phyloP scores from a whole-genome alignment of 2,797 vertebrate species.

The Paratrypauchen microcephalus region DNA sequence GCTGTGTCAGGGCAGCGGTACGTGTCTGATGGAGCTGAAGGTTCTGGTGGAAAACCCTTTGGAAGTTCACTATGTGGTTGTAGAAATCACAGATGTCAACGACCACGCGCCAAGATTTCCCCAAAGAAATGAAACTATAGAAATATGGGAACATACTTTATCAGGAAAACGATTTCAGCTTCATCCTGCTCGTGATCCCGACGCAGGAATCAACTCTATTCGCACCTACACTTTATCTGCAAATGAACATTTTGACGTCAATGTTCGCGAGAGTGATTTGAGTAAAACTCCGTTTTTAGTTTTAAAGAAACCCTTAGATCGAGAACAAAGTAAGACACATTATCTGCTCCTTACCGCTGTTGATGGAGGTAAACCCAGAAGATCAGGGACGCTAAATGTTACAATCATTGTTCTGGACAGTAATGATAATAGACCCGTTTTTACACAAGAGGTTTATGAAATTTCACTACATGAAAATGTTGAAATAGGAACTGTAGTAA shows the following conservation, averaged over 20 bases:
- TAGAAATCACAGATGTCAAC: conserved; percentile 80
- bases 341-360: conserved; percentile 46
- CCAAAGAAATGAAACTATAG: conserved; percentile 45
- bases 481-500: too few species aligned
- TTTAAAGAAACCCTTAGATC: conserved; percentile 62
- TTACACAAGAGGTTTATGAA: conserved; percentile 52
- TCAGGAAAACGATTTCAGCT: conserved; percentile 72
- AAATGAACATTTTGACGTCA: conserved; percentile 66
- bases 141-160: conserved; percentile 55
- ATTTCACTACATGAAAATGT: too few species aligned
- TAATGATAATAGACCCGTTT: conserved; percentile 63
- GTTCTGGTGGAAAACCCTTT: conserved; percentile 78
- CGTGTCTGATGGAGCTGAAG: conserved; percentile 76
- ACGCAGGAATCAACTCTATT: conserved; percentile 74
- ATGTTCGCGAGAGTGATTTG: conserved; percentile 54
- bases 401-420: conserved; percentile 53
- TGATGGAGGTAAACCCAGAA: conserved; percentile 66
- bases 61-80: conserved; percentile 76
- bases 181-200: conserved; percentile 76
- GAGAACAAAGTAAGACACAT: conserved; percentile 52
- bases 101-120: conserved; percentile 75
- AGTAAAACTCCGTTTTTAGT: conserved; percentile 67
- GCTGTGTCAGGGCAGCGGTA: conserved; percentile 63
- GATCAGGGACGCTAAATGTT: conserved; percentile 51
- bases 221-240: conserved; percentile 10